phyloP scores from a whole-genome alignment of 2,113 vertebrate species.

The Lampris megalopsis region DNA sequence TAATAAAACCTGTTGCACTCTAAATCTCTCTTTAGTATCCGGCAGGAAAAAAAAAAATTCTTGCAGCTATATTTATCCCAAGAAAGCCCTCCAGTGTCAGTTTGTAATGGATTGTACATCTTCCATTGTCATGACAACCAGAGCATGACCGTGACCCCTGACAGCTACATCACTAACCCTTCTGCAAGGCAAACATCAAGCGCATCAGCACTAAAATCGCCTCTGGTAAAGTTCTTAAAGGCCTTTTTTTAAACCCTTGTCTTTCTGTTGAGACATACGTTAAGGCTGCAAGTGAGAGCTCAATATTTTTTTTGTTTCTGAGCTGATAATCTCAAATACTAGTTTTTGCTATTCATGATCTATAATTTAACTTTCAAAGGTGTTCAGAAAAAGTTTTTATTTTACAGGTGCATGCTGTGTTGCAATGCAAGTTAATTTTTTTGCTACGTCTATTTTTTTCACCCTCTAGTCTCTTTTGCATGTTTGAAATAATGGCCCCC shows the following conservation, averaged over 20 bases:
- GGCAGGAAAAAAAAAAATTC: neutral
- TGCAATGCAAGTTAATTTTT: neutral
- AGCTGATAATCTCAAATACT: neutral
- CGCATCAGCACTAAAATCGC: constrained; percentile 8
- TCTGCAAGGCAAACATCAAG: neutral
- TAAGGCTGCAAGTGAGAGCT: neutral
- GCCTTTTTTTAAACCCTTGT: constrained; percentile 2
- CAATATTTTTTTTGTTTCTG: neutral
- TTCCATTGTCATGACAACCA: neutral
- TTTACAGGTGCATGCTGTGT: neutral
- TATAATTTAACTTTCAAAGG: neutral
- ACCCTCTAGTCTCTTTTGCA: no score
- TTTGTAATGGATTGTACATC: no score
- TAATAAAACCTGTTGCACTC: no score
- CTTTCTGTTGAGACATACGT: neutral
- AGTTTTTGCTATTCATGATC: neutral
- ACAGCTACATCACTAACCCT: neutral
- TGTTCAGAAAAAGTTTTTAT: neutral
- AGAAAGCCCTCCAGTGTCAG: neutral
- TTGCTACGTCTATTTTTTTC: no score
- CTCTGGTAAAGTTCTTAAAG: neutral
- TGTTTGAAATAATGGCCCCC: no score
- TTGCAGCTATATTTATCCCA: neutral
- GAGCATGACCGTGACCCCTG: neutral
- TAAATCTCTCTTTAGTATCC: neutral